phyloP scores from a whole-genome alignment of 2,113 vertebrate species.

The Tragelaphus buxtoni region DNA sequence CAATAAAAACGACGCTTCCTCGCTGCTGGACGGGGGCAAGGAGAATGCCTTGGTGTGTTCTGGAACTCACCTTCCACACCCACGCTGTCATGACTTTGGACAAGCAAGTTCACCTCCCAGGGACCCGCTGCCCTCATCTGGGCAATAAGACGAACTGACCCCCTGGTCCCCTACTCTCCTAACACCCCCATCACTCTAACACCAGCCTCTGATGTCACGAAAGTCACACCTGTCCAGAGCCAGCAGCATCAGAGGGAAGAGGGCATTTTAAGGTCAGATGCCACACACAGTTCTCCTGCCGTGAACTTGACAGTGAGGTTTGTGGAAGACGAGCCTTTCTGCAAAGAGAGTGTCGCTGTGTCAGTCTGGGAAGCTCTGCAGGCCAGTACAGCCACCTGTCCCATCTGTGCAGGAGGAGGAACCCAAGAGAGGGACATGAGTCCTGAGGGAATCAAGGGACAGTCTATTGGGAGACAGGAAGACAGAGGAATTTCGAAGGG shows the following conservation, averaged over 20 bases:
- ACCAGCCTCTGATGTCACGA: not conserved
- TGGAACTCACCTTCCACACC: not conserved
- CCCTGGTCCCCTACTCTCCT: not conserved
- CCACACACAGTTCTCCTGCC: not conserved
- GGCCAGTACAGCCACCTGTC: not conserved
- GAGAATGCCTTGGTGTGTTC: not conserved
- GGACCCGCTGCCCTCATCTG: not conserved
- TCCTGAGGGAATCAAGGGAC: not conserved
- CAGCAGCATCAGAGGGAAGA: not conserved
- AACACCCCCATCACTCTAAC: too few species aligned
- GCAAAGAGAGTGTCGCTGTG: not conserved
- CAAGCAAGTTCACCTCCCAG: not conserved
- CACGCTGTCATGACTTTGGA: not conserved
- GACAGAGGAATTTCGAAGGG: not conserved
- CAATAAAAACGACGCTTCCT: fast-evolving
- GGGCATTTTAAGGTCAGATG: not conserved
- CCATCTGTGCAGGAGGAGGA: not conserved
- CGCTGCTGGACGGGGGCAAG: fast-evolving
- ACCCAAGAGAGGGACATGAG: not conserved
- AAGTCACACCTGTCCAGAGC: fast-evolving
- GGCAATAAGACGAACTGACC: not conserved
- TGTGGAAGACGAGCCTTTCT: not conserved
- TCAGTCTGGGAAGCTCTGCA: not conserved
- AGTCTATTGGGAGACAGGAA: not conserved
- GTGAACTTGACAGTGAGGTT: not conserved